Conservation (phyloP, 2,888 invertebrate genomes). For the Perizoma flavofasciatum region DNA sequence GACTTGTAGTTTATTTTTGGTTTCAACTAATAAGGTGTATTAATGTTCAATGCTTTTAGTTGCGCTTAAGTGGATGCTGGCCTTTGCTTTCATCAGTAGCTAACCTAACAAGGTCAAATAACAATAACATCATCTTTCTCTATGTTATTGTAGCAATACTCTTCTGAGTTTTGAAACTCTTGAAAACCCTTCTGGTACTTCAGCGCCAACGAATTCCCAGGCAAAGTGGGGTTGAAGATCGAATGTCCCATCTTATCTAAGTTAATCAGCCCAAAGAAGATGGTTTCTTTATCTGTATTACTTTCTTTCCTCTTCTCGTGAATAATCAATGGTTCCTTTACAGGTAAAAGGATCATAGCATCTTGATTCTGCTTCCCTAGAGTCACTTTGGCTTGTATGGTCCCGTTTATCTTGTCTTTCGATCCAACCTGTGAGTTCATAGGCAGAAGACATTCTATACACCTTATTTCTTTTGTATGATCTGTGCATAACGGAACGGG, state of each 20-base stretch:
- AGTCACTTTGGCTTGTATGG: conserved; percentile 74
- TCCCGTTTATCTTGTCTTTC: conserved; percentile 57
- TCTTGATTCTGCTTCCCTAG: conserved; percentile 60
- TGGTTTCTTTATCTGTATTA: conserved; percentile 46
- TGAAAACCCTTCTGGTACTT: conserved; percentile 74
- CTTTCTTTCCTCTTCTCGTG: conserved; percentile 41
- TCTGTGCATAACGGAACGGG: conserved; percentile 79
- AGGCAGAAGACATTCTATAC: conserved; percentile 78
- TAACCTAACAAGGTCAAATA: conserved; percentile 41
- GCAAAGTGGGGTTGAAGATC: conserved; percentile 56
- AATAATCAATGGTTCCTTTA: conserved; percentile 66
- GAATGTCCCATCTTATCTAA: conserved; percentile 61
- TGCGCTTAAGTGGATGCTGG: conserved; percentile 6
- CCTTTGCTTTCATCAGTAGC: conserved; percentile 13
- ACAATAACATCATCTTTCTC: conserved; percentile 60
- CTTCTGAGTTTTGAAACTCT: conserved; percentile 42
- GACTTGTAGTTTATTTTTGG: too few relatives aligned
- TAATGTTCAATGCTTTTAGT: too few relatives aligned
- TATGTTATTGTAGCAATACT: conserved; percentile 53
- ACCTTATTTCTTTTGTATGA: conserved; percentile 71
- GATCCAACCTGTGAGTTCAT: conserved; percentile 45
- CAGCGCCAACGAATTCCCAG: conserved; percentile 68
- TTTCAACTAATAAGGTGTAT: too few relatives aligned
- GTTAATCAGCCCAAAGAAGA: conserved; percentile 73
- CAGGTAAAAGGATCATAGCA: conserved; percentile 64